Conservation (phyloP, 2,797 vertebrate genomes). For the Pseudochirops corinnae region DNA sequence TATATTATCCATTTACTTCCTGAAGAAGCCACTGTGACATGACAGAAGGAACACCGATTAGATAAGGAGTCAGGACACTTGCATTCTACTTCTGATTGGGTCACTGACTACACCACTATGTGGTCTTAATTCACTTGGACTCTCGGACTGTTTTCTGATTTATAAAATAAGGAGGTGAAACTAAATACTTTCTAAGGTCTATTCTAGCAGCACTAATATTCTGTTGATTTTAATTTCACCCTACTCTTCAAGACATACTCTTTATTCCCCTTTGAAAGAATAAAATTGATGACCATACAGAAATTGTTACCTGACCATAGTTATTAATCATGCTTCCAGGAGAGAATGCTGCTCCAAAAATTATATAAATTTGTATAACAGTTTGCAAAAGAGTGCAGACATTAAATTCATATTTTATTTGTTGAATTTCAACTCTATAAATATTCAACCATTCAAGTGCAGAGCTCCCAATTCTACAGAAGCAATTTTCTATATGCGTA, state of each 20-base stretch:
- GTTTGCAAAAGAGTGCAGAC: not conserved
- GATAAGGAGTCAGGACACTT: slow-evolving; percentile 16
- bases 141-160: slow-evolving; percentile 27
- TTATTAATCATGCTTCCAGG: not conserved
- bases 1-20: not conserved
- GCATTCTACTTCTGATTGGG: slow-evolving; percentile 5
- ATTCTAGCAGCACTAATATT: not conserved
- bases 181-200: not conserved
- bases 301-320: not conserved
- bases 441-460: not conserved
- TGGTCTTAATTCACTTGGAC: not conserved
- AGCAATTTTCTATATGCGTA: not conserved
- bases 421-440: not conserved
- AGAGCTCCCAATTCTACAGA: not conserved
- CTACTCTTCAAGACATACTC: not conserved
- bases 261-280: slow-evolving; percentile 1
- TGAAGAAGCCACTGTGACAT: not conserved
- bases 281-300: not conserved
- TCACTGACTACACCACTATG: not conserved
- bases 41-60: not conserved
- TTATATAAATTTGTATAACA: not conserved
- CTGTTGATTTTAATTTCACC: not conserved
- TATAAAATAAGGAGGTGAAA: slow-evolving; percentile 20
- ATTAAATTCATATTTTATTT: slow-evolving; percentile 3
- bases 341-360: not conserved